Percentiles rank a stretch among this genome's conserved stretches.
Conservation (phyloP, 1,140 invertebrate species). For the Temnothorax curvispinosus region DNA sequence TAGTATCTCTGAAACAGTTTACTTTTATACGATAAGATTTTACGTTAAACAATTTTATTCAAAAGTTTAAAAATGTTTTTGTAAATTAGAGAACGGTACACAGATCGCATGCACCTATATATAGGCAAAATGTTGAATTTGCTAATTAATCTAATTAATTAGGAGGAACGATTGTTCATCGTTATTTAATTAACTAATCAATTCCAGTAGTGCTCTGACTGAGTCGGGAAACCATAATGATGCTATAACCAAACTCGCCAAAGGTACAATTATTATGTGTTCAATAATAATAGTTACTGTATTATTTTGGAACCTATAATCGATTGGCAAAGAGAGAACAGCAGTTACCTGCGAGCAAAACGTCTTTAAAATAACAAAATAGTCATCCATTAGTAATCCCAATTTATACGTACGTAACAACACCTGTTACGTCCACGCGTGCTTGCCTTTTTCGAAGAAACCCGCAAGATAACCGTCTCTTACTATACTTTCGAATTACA, state of each 20-base stretch:
- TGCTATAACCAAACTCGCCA: slow-evolving; percentile 44
- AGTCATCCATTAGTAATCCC: not conserved
- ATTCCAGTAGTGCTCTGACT: slow-evolving; percentile 53
- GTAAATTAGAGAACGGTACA: slow-evolving; percentile 17
- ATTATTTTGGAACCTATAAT: slow-evolving; percentile 40
- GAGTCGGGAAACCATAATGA: slow-evolving; percentile 56
- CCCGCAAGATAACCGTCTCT: slow-evolving; percentile 4
- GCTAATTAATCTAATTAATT: slow-evolving; percentile 62
- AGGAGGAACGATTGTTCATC: slow-evolving; percentile 57
- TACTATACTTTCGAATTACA: slow-evolving; percentile 43
- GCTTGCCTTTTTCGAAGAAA: slow-evolving; percentile 21
- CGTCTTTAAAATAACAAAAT: slow-evolving; percentile 26
- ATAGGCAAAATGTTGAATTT: slow-evolving; percentile 49
- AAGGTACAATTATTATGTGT: slow-evolving; percentile 53
- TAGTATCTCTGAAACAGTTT: not conserved
- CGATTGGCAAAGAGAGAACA: not conserved
- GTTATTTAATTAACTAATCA: slow-evolving; percentile 63
- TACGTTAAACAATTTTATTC: slow-evolving; percentile 18
- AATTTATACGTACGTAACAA: not conserved
- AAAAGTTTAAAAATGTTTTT: not conserved
- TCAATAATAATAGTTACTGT: slow-evolving; percentile 46
- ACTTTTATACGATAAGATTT: not conserved
- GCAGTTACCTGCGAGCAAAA: not conserved
- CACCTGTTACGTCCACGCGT: slow-evolving; percentile 36
- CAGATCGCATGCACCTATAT: slow-evolving; percentile 17